Conservation (phyloP, 2,113 vertebrate species). For the Halichoeres trimaculatus region DNA sequence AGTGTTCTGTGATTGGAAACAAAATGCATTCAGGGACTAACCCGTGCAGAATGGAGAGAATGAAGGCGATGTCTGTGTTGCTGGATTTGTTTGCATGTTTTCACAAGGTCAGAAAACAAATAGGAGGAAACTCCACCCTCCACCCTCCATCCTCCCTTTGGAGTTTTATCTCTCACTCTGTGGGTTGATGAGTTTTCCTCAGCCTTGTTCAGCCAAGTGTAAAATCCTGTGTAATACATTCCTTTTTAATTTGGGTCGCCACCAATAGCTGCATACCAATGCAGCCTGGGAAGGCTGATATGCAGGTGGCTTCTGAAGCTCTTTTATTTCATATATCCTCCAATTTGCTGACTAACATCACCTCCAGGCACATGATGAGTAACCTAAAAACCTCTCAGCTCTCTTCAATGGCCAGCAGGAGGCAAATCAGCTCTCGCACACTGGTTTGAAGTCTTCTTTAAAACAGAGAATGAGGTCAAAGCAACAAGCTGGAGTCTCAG, state of each 20-base stretch:
- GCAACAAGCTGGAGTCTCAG: too few relatives aligned
- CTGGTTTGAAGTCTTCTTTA: too few relatives aligned
- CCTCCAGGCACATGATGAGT: constrained; percentile 3
- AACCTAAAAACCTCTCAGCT: background rate
- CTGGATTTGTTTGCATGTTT: constrained; percentile 28
- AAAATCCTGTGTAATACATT: constrained; percentile 71
- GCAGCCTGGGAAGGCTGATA: constrained; percentile 7
- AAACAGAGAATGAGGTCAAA: too few relatives aligned
- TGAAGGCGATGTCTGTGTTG: background rate
- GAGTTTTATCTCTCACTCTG: constrained; percentile 44
- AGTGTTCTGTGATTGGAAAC: background rate
- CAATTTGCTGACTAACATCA: constrained; percentile 17
- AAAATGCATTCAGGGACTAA: background rate
- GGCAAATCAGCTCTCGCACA: too few relatives aligned
- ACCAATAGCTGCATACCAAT: constrained; percentile 62
- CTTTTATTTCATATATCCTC: constrained; percentile 33
- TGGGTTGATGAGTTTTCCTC: constrained; percentile 67
- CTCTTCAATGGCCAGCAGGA: too few relatives aligned
- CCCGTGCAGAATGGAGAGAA: background rate
- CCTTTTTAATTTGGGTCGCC: constrained; percentile 66
- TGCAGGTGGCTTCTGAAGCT: background rate
- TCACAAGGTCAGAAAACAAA: constrained; percentile 39
- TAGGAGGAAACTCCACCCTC: background rate
- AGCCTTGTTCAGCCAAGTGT: constrained; percentile 60
- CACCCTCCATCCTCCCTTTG: constrained; percentile 2